Percentiles rank a stretch among this genome's conserved stretches.
phyloP scores from a whole-genome alignment of 2,113 vertebrate genomes.

The Pachycephala philippinensis region DNA sequence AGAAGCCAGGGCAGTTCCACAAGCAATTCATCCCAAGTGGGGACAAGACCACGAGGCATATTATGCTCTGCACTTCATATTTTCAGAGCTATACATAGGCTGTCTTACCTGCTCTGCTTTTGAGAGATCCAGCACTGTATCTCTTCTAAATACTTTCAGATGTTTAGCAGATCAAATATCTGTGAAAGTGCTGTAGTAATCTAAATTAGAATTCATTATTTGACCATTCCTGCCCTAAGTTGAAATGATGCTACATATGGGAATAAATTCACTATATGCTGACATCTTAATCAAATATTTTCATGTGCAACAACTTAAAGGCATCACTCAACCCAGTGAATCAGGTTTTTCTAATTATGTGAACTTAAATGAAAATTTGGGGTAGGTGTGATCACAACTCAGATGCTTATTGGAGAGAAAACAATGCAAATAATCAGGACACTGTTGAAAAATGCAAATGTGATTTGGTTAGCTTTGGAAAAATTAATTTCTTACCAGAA shows the following conservation, averaged over 20 bases:
- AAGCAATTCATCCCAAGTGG: background rate
- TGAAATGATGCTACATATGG: constrained; percentile 3
- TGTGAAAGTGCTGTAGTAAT: background rate
- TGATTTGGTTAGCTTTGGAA: background rate
- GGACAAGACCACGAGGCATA: background rate
- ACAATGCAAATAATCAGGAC: background rate
- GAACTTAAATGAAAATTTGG: constrained; percentile 1
- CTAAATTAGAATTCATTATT: constrained; percentile 35
- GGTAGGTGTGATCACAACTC: background rate
- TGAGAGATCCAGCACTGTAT: background rate
- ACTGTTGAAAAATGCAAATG: background rate
- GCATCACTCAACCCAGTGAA: background rate
- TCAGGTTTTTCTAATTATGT: constrained; percentile 41
- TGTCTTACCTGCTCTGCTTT: background rate
- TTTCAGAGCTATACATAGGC: background rate
- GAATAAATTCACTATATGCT: background rate
- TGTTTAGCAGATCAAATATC: constrained; percentile 7
- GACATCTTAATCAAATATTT: constrained; percentile 27
- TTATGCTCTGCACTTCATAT: background rate
- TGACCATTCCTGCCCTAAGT: background rate
- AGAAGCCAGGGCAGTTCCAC: constrained; percentile 5
- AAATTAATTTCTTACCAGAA: background rate
- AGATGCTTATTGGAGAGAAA: background rate
- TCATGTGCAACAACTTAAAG: background rate
- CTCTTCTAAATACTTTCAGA: constrained; percentile 23